Conservation (phyloP, 2,113 vertebrate genomes). For the Benitochromis conjunctus region DNA sequence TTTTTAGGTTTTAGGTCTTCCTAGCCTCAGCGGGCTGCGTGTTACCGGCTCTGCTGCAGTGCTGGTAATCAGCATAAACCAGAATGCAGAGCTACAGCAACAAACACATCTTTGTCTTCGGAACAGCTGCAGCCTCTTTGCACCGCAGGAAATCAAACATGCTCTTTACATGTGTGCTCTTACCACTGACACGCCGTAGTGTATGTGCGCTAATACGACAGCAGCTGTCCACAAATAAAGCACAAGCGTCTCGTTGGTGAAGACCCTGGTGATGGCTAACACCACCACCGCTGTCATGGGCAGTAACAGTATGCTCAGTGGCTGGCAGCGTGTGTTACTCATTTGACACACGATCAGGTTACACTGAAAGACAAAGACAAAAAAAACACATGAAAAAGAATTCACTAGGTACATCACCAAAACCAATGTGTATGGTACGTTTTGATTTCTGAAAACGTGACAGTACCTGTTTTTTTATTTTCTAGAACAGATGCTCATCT, state of each 20-base stretch:
- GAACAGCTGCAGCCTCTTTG: background rate
- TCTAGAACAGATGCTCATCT: background rate
- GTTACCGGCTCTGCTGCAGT: background rate
- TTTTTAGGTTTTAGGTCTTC: background rate
- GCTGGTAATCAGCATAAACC: background rate
- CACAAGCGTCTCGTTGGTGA: constrained; percentile 72
- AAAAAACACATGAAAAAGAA: background rate
- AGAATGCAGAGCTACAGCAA: background rate
- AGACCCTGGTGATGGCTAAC: constrained; percentile 63
- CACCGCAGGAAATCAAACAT: background rate
- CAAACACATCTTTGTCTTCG: background rate
- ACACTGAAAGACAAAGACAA: constrained; percentile 74
- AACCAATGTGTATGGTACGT: rapidly evolving
- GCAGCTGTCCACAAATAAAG: constrained; percentile 76
- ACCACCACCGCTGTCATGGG: constrained; percentile 79
- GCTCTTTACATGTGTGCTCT: constrained; percentile 51
- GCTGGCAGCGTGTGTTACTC: constrained; percentile 91
- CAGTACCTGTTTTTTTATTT: background rate
- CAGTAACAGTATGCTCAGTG: constrained; percentile 87
- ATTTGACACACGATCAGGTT: constrained; percentile 98
- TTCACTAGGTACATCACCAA: background rate
- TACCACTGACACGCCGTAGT: constrained; percentile 94
- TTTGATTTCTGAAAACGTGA: background rate
- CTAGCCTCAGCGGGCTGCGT: background rate
- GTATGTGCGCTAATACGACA: constrained; percentile 86